Evolutionary conservation across 1,140 invertebrate species (phyloP).

Genomic region (Drosophila asahinai): DNA sequence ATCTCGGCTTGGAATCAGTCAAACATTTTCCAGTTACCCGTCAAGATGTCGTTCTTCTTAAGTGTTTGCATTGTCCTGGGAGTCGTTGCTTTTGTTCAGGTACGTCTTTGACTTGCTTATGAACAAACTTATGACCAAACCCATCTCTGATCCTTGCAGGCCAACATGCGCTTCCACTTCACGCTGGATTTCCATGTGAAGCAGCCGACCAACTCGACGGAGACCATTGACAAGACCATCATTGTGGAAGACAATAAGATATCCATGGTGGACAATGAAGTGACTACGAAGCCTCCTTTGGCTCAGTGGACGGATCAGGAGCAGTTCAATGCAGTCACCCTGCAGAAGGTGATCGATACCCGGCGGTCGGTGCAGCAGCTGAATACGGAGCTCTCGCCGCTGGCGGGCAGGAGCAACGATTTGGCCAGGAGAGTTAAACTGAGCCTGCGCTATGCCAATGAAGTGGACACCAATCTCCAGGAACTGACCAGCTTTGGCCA

Average conservation of each 20-base stretch:
- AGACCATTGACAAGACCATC: slow-evolving; percentile 54
- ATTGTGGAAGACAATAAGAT: slow-evolving; percentile 52
- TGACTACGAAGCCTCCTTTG: slow-evolving; percentile 6
- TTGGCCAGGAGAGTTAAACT: slow-evolving; percentile 62
- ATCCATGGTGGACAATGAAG: slow-evolving; percentile 39
- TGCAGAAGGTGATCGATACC: slow-evolving; percentile 36
- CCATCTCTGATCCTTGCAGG: slow-evolving; percentile 30
- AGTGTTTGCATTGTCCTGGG: slow-evolving; percentile 36
- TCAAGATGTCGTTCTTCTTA: slow-evolving; percentile 47
- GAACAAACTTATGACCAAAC: not conserved
- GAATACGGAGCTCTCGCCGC: slow-evolving; percentile 53
- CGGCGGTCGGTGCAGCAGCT: slow-evolving; percentile 46
- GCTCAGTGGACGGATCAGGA: slow-evolving; percentile 36
- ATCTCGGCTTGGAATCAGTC: slow-evolving; percentile 53
- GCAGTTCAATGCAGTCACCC: slow-evolving; percentile 26
- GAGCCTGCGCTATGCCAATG: slow-evolving; percentile 64
- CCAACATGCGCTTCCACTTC: slow-evolving; percentile 58
- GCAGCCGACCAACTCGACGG: slow-evolving; percentile 36
- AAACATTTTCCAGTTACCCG: slow-evolving; percentile 33
- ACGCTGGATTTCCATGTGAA: slow-evolving; percentile 62
- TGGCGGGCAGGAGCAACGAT: slow-evolving; percentile 66
- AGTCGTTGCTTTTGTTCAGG: slow-evolving; percentile 29
- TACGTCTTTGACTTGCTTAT: slow-evolving; percentile 5
- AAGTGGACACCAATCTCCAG: slow-evolving; percentile 55
- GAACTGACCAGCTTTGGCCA: slow-evolving; percentile 36